Percentiles rank a stretch among this genome's conserved stretches.
Conservation (phyloP, 2,888 invertebrate species). For the Sesia apiformis region DNA sequence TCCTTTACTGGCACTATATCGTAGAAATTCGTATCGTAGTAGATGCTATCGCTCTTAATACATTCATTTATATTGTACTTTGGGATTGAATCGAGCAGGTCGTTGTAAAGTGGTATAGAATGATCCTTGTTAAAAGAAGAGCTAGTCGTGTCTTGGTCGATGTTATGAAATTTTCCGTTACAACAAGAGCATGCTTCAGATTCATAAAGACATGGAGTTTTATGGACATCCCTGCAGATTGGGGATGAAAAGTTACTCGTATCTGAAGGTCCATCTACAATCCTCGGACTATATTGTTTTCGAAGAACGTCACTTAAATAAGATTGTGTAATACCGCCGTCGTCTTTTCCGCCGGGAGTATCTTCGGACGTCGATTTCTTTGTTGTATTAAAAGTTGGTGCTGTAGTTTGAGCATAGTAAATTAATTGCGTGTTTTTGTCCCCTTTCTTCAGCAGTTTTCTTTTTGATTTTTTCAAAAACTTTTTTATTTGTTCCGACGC, state of each 20-base stretch:
- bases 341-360: not conserved
- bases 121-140: not conserved
- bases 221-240: constrained; percentile 32
- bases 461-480: constrained; percentile 14
- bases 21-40: constrained; percentile 48
- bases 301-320: constrained; percentile 32
- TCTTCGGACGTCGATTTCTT: not conserved
- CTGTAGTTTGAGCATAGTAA: constrained; percentile 33
- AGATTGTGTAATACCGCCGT: constrained; percentile 10
- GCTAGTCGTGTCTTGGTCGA: constrained; percentile 28
- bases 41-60: constrained; percentile 18
- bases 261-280: constrained; percentile 25
- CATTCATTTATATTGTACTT: not conserved
- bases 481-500: too few species aligned
- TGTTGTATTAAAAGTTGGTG: constrained; percentile 19
- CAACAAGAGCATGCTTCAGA: constrained; percentile 49
- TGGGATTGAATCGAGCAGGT: not conserved
- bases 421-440: constrained; percentile 22
- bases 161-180: constrained; percentile 36
- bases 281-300: constrained; percentile 35
- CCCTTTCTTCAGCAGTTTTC: constrained; percentile 16
- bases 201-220: constrained; percentile 12
- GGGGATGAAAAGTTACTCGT: constrained; percentile 44
- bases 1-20: constrained; percentile 57
- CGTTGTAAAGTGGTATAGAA: not conserved